Evolutionary conservation across 2,113 vertebrate genomes (phyloP).

Genomic region (Leucopsar rothschildi): DNA sequence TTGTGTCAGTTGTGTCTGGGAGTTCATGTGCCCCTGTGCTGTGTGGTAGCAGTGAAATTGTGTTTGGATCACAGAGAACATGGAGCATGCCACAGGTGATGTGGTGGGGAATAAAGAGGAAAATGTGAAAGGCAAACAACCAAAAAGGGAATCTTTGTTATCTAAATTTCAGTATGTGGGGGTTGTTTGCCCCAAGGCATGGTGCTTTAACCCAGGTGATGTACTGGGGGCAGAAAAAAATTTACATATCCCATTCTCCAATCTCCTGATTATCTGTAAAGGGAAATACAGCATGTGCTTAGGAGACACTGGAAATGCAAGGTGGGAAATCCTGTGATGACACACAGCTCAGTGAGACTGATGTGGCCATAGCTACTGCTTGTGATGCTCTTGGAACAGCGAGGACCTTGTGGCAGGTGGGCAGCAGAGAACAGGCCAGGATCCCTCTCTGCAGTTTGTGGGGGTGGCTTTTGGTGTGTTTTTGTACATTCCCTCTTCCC

Average conservation of each 20-base stretch:
- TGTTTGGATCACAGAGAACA: rapidly evolving
- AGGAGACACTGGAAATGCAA: background rate
- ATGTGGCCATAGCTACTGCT: background rate
- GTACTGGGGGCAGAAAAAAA: background rate
- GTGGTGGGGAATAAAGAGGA: background rate
- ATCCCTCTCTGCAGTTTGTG: background rate
- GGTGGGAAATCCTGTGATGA: background rate
- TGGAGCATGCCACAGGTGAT: rapidly evolving
- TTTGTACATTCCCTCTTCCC: background rate
- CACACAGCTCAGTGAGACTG: background rate
- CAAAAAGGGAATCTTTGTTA: background rate
- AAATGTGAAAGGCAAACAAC: background rate
- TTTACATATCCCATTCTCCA: background rate
- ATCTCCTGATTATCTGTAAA: background rate
- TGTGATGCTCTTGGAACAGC: rapidly evolving
- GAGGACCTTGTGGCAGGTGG: background rate
- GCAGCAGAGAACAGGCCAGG: background rate
- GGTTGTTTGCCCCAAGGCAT: background rate
- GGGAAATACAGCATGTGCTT: background rate
- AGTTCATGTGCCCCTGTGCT: background rate
- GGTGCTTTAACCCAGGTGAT: background rate
- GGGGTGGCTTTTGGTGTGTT: background rate
- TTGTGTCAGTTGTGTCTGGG: background rate
- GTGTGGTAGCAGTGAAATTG: background rate
- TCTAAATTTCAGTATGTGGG: background rate